Evolutionary conservation across 2,888 invertebrate species (phyloP).

Genomic region (Cordilura impudica): DNA sequence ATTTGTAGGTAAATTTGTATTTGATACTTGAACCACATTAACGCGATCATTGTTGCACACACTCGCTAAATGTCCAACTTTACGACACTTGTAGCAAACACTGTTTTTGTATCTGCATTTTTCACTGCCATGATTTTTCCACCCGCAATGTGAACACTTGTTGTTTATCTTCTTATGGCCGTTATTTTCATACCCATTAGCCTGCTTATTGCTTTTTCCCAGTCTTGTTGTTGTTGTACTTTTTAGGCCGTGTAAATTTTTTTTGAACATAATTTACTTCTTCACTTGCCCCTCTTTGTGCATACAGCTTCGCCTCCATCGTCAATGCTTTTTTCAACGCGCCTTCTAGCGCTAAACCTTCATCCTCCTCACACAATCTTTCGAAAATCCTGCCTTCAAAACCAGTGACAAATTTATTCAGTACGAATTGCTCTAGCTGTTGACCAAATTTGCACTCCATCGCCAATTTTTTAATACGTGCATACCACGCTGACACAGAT

Average conservation of each 20-base stretch:
- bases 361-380: no score
- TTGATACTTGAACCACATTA: no score
- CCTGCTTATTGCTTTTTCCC: neutral
- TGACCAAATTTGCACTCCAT: neutral
- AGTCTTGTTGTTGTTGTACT: neutral
- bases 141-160: slow-evolving; percentile 6
- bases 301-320: slow-evolving; percentile 8
- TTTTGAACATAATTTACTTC: slow-evolving; percentile 6
- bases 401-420: no score
- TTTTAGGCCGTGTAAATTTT: neutral
- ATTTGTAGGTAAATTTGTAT: no score
- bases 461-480: neutral
- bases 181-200: neutral
- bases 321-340: slow-evolving; percentile 18
- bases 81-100: neutral
- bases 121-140: no score
- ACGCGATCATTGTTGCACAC: no score
- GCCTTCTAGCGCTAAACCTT: neutral
- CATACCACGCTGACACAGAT: neutral
- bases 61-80: neutral
- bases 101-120: no score
- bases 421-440: neutral
- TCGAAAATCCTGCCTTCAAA: no score
- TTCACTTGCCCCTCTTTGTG: neutral
- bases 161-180: neutral